These are phyloP conservation scores for Cebus imitator DNA, from an alignment of 2,113 vertebrate species.

Conservation along the genomic window DNA sequence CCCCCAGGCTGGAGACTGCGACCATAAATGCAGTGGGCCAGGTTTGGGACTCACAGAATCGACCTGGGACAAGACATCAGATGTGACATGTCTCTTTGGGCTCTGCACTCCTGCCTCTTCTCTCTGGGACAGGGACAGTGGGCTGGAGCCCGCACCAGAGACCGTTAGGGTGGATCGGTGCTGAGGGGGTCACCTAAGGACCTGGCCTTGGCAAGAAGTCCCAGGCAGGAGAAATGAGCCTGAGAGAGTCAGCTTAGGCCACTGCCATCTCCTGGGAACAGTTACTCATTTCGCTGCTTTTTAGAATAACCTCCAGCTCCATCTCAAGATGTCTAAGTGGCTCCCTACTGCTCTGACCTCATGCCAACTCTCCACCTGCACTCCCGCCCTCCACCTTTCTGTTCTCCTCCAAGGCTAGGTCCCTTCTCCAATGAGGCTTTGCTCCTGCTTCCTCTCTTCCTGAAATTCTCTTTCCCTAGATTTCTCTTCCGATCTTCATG, in stretches of 20 bases:
- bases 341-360: neutral
- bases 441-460: no score
- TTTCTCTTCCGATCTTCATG: no score
- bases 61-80: neutral
- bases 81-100: neutral
- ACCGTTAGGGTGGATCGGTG: no score
- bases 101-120: neutral
- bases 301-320: neutral
- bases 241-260: accelerated
- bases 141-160: neutral
- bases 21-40: accelerated
- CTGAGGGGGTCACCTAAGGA: neutral
- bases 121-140: neutral
- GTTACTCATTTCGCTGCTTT: accelerated
- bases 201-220: neutral
- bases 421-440: no score
- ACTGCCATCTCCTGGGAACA: accelerated
- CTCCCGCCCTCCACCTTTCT: neutral
- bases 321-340: accelerated
- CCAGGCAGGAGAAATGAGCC: neutral
- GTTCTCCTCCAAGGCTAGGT: neutral
- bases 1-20: neutral
- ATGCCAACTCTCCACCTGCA: accelerated
- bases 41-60: neutral
- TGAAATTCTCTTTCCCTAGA: neutral